Percentiles rank a stretch among this genome's conserved stretches.
Evolutionary conservation across 2,797 vertebrate genomes (phyloP).

Genomic region (Periparus ater): DNA sequence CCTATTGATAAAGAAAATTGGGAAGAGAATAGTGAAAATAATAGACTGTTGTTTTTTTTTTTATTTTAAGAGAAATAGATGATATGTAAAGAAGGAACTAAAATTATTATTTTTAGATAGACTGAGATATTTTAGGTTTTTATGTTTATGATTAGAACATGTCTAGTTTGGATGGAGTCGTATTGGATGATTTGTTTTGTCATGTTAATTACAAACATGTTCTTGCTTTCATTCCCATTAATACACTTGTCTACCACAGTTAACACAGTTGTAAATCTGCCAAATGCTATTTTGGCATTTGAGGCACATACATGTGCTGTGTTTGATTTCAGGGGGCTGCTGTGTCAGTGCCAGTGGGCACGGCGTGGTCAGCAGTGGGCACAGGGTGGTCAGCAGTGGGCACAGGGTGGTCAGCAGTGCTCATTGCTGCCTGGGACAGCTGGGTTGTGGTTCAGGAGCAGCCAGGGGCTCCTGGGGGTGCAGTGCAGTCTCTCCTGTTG

Average conservation of each 20-base stretch:
- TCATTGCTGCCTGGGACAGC: neutral
- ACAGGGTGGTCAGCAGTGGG: neutral
- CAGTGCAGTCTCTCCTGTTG: neutral
- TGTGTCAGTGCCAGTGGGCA: neutral
- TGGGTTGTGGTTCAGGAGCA: neutral
- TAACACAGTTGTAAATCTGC: neutral
- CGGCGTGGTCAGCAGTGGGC: neutral
- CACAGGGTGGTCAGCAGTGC: neutral
- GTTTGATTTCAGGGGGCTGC: neutral
- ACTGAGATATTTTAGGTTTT: neutral
- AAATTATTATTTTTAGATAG: neutral
- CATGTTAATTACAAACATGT: neutral
- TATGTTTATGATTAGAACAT: neutral
- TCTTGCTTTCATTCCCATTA: neutral
- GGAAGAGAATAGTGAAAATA: neutral
- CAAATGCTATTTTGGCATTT: neutral
- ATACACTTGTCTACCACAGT: neutral
- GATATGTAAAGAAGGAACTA: neutral
- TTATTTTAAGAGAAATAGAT: neutral
- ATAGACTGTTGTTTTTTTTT: neutral
- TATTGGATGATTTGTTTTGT: neutral
- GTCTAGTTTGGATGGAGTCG: neutral
- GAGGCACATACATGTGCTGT: neutral
- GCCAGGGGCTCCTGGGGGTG: neutral
- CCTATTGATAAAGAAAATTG: neutral